phyloP scores from a whole-genome alignment of 2,888 invertebrate species.

The Caenorhabditis angaria region DNA sequence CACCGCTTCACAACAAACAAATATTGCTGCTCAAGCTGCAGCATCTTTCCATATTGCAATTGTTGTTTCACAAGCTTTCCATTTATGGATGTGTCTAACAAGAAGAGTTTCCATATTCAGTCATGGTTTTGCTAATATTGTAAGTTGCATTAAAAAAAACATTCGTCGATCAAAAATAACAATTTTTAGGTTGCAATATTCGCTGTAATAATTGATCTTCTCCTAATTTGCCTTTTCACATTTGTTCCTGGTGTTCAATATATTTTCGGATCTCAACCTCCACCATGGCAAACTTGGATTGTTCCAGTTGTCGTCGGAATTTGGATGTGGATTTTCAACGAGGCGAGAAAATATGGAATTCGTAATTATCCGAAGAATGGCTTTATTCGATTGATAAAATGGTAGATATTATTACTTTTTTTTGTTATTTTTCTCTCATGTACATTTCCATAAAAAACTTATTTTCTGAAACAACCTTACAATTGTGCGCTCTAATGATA shows the following conservation, averaged over 20 bases:
- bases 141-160: too few relatives aligned
- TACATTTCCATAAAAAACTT: too few relatives aligned
- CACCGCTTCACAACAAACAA: constrained; percentile 35
- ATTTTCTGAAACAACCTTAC: too few relatives aligned
- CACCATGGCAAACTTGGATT: constrained; percentile 57
- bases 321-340: constrained; percentile 57
- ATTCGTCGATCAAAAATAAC: too few relatives aligned
- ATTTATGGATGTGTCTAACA: constrained; percentile 63
- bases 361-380: constrained; percentile 45
- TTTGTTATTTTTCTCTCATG: too few relatives aligned
- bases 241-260: constrained; percentile 57
- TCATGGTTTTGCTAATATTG: constrained; percentile 60
- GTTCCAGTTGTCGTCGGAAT: constrained; percentile 56
- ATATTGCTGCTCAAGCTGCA: constrained; percentile 47
- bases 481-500: too few relatives aligned
- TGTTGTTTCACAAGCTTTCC: constrained; percentile 49
- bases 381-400: constrained; percentile 52
- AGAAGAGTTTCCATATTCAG: constrained; percentile 59
- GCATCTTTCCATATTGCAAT: constrained; percentile 49
- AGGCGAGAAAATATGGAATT: constrained; percentile 54
- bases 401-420: too few relatives aligned
- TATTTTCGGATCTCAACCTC: constrained; percentile 55
- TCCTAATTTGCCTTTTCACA: constrained; percentile 52
- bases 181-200: constrained; percentile 44
- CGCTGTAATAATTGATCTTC: constrained; percentile 58